Base-by-base conservation (phyloP, 2,888 invertebrate species). In the Hyposoter didymator region DNA sequence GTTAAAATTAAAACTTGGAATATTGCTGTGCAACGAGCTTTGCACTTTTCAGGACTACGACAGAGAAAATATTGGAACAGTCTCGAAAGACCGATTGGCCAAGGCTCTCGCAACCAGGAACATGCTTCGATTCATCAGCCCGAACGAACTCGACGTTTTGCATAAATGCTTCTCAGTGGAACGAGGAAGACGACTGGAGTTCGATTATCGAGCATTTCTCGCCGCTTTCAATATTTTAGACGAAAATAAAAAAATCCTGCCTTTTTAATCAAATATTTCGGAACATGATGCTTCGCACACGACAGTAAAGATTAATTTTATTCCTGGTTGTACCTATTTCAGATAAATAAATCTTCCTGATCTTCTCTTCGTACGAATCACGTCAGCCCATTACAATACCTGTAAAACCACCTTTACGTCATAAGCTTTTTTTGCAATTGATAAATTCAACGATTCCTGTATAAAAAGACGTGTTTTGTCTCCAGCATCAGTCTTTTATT, bases 121-220 rank as follows among this genome's bases (percentile, higher is more conserved):
- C 47, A 95, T 97, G 95, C 94, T 96, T 89, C 93, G 95, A 90
- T 93, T 96, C 89, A 94, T 97, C 78, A 96, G 96, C 72, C 95
- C 95, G 84, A 95, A 95, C 45, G 97, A 97, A 93, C 94, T 97
- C 28, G 96, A 96, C 82, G 94, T 95, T n/a, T 90, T 97, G 83
- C 96, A 96, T 94, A 97, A 97, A 94, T 97, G 97, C 93, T 97
- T 97, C 93, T 95, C 96, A 66, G 95, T 96, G 88, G 95, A 95
- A 89, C 95, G 96, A 86, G 96, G 96, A 89, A 90, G 94, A 85
- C 92, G 94, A 67, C 93, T 95, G 85, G 95, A 97, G 94, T 95
- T 97, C 45, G 96, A 97, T 93, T 97, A 97, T 94, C 95, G 96
- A 85, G 95, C 95, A 14, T 96, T 97, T 90, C 94, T 96, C 89